Conservation (phyloP, 1,140 invertebrate species). For the Maniola jurtina region DNA sequence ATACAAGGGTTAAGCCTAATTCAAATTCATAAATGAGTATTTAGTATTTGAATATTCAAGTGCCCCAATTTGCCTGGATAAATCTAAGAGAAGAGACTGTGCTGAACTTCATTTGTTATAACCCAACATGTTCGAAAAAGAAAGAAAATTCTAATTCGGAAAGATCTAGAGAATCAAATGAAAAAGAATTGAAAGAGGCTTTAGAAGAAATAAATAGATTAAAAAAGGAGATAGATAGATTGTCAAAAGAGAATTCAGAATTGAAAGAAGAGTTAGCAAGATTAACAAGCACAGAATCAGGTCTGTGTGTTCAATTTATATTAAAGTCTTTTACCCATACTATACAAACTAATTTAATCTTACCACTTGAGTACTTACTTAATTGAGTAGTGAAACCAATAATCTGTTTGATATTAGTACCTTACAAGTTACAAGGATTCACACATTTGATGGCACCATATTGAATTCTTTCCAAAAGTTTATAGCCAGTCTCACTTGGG, state of each 20-base stretch:
- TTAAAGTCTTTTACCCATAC: not conserved
- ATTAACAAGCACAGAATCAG: conserved; percentile 38
- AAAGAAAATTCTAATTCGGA: conserved; percentile 18
- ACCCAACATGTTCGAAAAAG: conserved; percentile 37
- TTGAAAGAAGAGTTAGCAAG: conserved; percentile 50
- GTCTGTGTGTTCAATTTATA: conserved; percentile 27
- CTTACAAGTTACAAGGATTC: too few relatives aligned
- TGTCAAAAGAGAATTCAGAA: conserved; percentile 76
- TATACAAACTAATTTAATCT: not conserved
- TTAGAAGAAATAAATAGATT: conserved; percentile 42
- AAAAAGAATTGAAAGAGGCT: conserved; percentile 23
- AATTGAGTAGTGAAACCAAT: not conserved
- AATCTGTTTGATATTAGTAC: not conserved
- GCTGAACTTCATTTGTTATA: conserved; percentile 33
- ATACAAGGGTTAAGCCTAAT: too few relatives aligned
- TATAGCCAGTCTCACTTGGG: too few relatives aligned
- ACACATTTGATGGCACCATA: too few relatives aligned
- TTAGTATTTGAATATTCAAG: too few relatives aligned
- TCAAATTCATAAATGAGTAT: too few relatives aligned
- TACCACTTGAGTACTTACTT: too few relatives aligned
- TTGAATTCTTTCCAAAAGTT: too few relatives aligned
- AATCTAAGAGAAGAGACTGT: conserved; percentile 33
- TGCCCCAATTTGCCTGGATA: conserved; percentile 21
- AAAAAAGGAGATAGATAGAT: conserved; percentile 46
- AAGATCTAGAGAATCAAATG: conserved; percentile 16